These are phyloP conservation scores for Netta rufina DNA, from an alignment of 2,797 vertebrate genomes.

Conservation along the genomic window DNA sequence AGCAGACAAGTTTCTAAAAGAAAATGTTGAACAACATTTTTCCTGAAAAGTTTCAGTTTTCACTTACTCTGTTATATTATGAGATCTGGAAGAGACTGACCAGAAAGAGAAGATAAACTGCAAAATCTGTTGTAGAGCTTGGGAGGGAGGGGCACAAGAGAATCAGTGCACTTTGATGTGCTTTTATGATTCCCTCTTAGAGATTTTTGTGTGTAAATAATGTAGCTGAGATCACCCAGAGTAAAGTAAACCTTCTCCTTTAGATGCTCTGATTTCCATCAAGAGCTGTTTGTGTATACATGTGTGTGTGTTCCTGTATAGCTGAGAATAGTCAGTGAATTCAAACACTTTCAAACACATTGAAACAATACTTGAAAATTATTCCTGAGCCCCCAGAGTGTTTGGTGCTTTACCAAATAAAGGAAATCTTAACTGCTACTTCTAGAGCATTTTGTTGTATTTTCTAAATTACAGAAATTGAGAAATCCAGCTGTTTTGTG, in stretches of 20 bases:
- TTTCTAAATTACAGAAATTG: not conserved
- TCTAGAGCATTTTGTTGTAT: not conserved
- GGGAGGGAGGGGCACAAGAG: not conserved
- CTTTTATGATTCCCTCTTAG: constrained; percentile 49
- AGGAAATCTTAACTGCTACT: not conserved
- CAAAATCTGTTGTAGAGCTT: constrained; percentile 10
- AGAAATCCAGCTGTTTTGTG: not conserved
- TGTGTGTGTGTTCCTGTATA: constrained; percentile 3
- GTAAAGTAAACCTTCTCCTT: constrained; percentile 50
- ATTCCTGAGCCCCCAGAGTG: not conserved
- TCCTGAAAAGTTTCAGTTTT: not conserved
- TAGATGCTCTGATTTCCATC: constrained; percentile 42
- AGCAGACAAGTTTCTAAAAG: not conserved
- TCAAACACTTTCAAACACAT: constrained; percentile 18
- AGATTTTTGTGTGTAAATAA: constrained; percentile 62
- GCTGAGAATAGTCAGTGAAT: not conserved
- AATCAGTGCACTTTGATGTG: constrained; percentile 32
- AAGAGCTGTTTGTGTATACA: constrained; percentile 14
- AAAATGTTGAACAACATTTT: not conserved
- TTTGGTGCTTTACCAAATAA: not conserved
- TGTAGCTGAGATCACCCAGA: constrained; percentile 40
- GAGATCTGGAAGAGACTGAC: not conserved
- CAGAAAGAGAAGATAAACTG: constrained; percentile 13
- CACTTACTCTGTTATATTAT: not conserved
- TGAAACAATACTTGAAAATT: constrained; percentile 1